Base-by-base conservation (phyloP, 2,888 invertebrate species). In the Nomada ferruginata region DNA sequence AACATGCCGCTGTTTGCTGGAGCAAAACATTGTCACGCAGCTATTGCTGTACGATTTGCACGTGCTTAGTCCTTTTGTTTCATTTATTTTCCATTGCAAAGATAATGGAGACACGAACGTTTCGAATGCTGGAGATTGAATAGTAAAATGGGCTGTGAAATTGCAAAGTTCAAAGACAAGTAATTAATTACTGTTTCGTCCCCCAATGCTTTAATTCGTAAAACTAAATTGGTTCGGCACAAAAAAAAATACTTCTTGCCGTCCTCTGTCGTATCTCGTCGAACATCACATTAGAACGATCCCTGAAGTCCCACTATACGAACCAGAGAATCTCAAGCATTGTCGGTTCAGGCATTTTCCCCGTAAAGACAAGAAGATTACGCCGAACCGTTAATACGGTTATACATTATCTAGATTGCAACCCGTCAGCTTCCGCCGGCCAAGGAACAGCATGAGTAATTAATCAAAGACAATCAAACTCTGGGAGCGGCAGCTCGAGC, bases 391-490 rank as follows among this genome's bases (percentile, higher is more conserved):
- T 91, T 92, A 92, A 92, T 91, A 92, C 92, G 90, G 91, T 91
- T 91, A 91, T 89, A 89, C 91, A 90, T 91, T 92, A 93, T 93
- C 93, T 91, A 92, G 93, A 93, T 93, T 90, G 89, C 90, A 89
- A 82, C 85, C 85, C 85, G 89, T 85, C 84, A 86, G 86, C 90
- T 90, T 90, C 91, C 89, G 90, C 87, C 85, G 89, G 84, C 85
- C 89, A 88, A 89, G 91, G 90, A 91, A 88, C 88, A 86, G 89
- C 89, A 88, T 84, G 89, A 89, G 91, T 91, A 92, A 93, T 93
- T 93, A 93, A 93, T 93, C 93, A 93, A 91, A 92, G 92, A 93
- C 93, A 93, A 93, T 93, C 93, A 93, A 93, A 93, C 90, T 91
- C 91, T 93, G 93, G 92, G 93, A 93, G 93, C 91, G 89, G 83